Conservation (phyloP, 1,140 invertebrate genomes). For the Nylanderia fulva region DNA sequence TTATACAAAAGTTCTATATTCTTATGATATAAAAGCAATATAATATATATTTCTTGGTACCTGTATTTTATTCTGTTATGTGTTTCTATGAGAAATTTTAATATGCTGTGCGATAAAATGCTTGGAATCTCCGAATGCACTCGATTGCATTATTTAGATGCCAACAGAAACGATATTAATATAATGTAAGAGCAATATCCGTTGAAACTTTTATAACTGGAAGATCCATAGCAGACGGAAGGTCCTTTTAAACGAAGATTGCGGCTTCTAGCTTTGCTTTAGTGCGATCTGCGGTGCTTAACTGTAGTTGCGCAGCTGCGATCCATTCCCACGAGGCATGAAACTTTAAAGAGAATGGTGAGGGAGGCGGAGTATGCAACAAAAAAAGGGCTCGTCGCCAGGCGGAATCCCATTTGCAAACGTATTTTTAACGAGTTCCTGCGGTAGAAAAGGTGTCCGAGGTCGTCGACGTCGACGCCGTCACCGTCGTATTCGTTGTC, state of each 20-base stretch:
- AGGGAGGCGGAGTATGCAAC: slow-evolving; percentile 50
- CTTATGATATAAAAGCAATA: too few species aligned
- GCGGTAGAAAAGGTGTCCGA: slow-evolving; percentile 59
- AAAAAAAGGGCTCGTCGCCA: slow-evolving; percentile 58
- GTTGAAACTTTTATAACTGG: slow-evolving; percentile 39
- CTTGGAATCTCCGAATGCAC: neutral
- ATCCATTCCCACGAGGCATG: slow-evolving; percentile 76
- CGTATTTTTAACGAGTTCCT: slow-evolving; percentile 74
- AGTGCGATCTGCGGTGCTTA: slow-evolving; percentile 75
- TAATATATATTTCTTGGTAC: neutral
- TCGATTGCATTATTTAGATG: neutral
- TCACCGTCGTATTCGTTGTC: slow-evolving; percentile 6
- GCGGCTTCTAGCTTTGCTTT: slow-evolving; percentile 70
- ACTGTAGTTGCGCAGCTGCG: slow-evolving; percentile 71
- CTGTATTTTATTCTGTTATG: neutral
- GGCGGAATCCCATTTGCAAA: slow-evolving; percentile 72
- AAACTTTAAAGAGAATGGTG: slow-evolving; percentile 76
- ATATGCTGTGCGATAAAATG: neutral
- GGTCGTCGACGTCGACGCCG: slow-evolving; percentile 42
- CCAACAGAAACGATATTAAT: neutral
- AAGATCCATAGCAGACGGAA: slow-evolving; percentile 60
- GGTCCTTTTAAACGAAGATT: slow-evolving; percentile 70
- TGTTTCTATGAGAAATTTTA: neutral
- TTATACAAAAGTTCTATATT: neutral
- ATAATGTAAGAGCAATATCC: slow-evolving; percentile 31